These are phyloP conservation scores for Eupithecia insigniata DNA, from an alignment of 2,888 invertebrate species.

Conservation along the genomic window DNA sequence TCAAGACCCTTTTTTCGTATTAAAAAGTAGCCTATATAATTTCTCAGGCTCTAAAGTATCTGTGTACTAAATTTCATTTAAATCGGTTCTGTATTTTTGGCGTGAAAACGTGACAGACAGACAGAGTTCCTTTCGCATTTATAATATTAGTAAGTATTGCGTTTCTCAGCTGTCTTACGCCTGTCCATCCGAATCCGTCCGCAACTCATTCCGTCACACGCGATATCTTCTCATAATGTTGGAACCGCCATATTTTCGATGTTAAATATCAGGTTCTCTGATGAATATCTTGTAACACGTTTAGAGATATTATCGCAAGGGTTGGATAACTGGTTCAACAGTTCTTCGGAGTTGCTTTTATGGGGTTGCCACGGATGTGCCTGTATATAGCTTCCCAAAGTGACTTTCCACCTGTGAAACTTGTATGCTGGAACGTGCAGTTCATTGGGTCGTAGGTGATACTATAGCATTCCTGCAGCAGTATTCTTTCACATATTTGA, in stretches of 20 bases:
- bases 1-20: no score
- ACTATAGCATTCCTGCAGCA: background rate
- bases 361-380: constrained; percentile 12
- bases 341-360: constrained; percentile 12
- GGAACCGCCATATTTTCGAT: constrained; percentile 9
- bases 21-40: no score
- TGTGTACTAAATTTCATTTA: no score
- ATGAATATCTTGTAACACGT: constrained; percentile 56
- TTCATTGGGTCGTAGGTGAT: background rate
- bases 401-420: background rate
- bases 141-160: no score
- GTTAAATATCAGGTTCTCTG: constrained; percentile 63
- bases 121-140: no score
- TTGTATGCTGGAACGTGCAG: background rate
- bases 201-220: background rate
- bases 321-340: constrained; percentile 41
- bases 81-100: no score
- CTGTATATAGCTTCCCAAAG: background rate
- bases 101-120: no score
- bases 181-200: background rate
- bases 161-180: background rate
- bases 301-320: constrained; percentile 40
- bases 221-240: background rate
- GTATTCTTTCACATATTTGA: background rate
- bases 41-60: no score